These are phyloP conservation scores for Crypturellus tataupa DNA, from an alignment of 2,797 vertebrate genomes.

Conservation along the genomic window DNA sequence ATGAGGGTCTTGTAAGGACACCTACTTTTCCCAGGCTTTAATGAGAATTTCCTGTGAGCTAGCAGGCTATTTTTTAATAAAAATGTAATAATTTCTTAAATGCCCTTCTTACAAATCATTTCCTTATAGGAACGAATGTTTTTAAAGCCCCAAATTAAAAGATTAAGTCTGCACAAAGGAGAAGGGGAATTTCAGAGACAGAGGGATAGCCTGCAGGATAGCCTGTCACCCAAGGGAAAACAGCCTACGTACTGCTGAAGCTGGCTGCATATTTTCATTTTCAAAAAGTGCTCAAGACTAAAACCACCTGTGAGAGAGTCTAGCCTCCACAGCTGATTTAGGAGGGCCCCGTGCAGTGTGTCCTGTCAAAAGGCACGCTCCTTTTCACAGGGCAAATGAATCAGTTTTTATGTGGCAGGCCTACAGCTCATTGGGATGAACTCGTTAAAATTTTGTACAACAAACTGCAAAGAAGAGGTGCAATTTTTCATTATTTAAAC, in stretches of 20 bases:
- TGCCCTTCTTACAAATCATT: not conserved
- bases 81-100: not conserved
- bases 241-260: not conserved
- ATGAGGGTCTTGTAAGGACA: conserved; percentile 69
- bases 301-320: conserved; percentile 59
- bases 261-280: conserved; percentile 40
- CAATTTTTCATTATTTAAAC: conserved; percentile 49
- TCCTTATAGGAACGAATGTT: not conserved
- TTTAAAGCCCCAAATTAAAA: conserved; percentile 1
- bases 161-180: not conserved
- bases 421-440: not conserved
- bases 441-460: conserved; percentile 18
- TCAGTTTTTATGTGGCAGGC: conserved; percentile 43
- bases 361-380: conserved; percentile 30
- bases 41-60: conserved; percentile 44
- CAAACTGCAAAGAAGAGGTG: conserved; percentile 11
- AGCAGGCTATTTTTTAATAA: not conserved
- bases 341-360: not conserved
- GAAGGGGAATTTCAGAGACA: not conserved
- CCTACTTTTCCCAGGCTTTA: conserved; percentile 7
- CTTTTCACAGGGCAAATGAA: conserved; percentile 33
- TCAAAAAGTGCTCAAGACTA: conserved; percentile 52
- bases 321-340: conserved; percentile 27
- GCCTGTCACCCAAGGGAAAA: conserved; percentile 50
- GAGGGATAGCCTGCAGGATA: conserved; percentile 33